A percentile compares a stretch with the other conserved stretches of the same genome.
Evolutionary conservation across 1,140 invertebrate genomes (phyloP).

Genomic region (Drosophila tani): DNA sequence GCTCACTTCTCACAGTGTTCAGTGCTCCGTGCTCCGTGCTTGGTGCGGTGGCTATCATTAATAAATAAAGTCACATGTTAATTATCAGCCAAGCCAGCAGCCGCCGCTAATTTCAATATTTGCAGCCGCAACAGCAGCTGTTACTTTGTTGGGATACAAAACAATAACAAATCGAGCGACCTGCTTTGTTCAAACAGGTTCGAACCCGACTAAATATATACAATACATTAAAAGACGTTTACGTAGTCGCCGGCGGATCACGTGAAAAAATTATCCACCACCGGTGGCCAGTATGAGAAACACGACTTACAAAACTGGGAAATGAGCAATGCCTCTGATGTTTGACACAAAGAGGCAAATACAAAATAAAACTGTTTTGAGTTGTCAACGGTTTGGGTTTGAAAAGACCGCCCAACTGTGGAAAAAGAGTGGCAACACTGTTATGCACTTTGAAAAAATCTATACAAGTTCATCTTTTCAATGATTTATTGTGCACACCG

Average conservation of each 20-base stretch:
- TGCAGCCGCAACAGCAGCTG: conserved; percentile 43
- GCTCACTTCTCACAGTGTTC: conserved; percentile 19
- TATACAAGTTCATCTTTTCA: too few relatives aligned
- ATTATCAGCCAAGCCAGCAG: conserved; percentile 59
- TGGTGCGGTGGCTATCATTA: conserved; percentile 39
- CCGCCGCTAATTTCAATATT: conserved; percentile 70
- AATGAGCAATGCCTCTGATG: conserved; percentile 56
- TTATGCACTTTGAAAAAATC: too few relatives aligned
- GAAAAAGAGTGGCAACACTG: background rate
- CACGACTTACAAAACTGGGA: conserved; percentile 45
- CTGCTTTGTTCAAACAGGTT: conserved; percentile 78
- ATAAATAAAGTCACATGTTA: conserved; percentile 75
- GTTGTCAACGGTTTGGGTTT: background rate
- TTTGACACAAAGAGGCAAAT: conserved; percentile 28
- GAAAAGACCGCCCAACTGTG: background rate
- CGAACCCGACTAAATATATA: conserved; percentile 59
- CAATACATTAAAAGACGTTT: conserved; percentile 63
- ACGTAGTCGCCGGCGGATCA: conserved; percentile 60
- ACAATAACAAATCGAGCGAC: conserved; percentile 48
- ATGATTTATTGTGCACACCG: too few relatives aligned
- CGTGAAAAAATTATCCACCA: conserved; percentile 69
- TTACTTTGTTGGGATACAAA: conserved; percentile 26
- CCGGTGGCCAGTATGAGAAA: conserved; percentile 12
- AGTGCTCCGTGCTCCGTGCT: conserved; percentile 23
- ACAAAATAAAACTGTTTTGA: background rate